Percentiles rank a stretch among this genome's conserved stretches.
These are phyloP conservation scores for Ammodytes marinus DNA, from an alignment of 2,113 vertebrate genomes.

Conservation along the genomic window DNA sequence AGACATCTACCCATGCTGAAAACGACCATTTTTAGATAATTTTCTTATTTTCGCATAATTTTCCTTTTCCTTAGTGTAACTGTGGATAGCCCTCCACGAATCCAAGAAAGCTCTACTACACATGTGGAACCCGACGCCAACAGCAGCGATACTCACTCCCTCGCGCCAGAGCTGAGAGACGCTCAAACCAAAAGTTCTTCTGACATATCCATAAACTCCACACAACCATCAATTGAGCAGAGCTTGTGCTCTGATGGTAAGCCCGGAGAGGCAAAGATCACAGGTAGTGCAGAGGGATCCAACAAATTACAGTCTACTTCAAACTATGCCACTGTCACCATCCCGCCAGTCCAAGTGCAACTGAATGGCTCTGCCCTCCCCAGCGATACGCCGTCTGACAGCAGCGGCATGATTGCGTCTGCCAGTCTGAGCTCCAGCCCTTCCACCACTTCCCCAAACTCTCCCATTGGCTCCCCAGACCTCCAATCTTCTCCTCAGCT, in stretches of 20 bases:
- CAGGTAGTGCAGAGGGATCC: slow-evolving; percentile 20
- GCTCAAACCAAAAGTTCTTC: slow-evolving; percentile 44
- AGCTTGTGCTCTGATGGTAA: slow-evolving; percentile 23
- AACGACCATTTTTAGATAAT: not conserved
- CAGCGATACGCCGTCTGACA: slow-evolving; percentile 26
- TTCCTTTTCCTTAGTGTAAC: slow-evolving; percentile 51
- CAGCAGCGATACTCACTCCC: slow-evolving; percentile 2
- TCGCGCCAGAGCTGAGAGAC: slow-evolving; percentile 22
- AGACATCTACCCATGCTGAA: not conserved
- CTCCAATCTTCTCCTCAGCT: slow-evolving; percentile 70
- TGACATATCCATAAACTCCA: slow-evolving; percentile 20
- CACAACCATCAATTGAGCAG: slow-evolving; percentile 34
- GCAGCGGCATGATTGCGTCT: slow-evolving; percentile 55
- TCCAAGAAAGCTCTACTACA: slow-evolving; percentile 37
- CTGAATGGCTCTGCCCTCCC: slow-evolving; percentile 70
- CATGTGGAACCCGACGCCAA: slow-evolving; percentile 49
- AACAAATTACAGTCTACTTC: slow-evolving; percentile 38
- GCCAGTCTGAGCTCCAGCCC: slow-evolving; percentile 72
- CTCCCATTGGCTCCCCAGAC: slow-evolving; percentile 76
- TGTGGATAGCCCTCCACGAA: slow-evolving; percentile 49
- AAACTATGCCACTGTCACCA: slow-evolving; percentile 60
- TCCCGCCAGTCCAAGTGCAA: slow-evolving; percentile 72
- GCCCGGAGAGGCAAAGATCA: not conserved
- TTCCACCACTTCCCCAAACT: slow-evolving; percentile 66
- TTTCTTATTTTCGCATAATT: not conserved